Percentiles rank a stretch among this genome's conserved stretches.
Conservation (phyloP, 2,113 vertebrate species). For the Aplodontia rufa region DNA sequence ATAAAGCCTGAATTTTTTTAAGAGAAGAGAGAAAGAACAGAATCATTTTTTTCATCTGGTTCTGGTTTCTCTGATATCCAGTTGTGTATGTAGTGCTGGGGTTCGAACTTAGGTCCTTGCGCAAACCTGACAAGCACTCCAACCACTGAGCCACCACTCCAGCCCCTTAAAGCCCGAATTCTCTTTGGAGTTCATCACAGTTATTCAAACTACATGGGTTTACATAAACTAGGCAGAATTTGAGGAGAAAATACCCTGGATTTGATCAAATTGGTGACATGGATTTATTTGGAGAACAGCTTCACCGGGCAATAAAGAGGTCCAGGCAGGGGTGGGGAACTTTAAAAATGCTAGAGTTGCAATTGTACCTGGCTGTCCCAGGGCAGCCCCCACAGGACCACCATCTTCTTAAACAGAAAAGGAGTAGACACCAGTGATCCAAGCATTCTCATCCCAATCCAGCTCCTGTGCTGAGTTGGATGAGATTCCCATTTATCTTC, state of each 20-base stretch:
- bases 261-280: background rate
- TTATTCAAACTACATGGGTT: background rate
- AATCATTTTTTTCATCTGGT: too few relatives aligned
- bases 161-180: constrained; percentile 64
- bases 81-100: too few relatives aligned
- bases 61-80: too few relatives aligned
- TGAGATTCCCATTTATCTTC: background rate
- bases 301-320: background rate
- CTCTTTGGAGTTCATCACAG: background rate
- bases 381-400: background rate
- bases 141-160: too few relatives aligned
- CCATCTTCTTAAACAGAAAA: background rate
- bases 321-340: background rate
- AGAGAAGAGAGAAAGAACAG: too few relatives aligned
- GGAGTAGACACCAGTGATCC: background rate
- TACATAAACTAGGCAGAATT: background rate
- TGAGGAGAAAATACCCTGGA: background rate
- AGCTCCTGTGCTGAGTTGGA: background rate
- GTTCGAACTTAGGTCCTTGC: too few relatives aligned
- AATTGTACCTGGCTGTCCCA: background rate
- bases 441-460: background rate
- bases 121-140: too few relatives aligned
- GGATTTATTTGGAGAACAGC: background rate
- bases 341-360: background rate
- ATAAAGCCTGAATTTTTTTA: too few relatives aligned